Percentiles rank a stretch among this genome's conserved stretches.
phyloP scores from a whole-genome alignment of 2,113 vertebrate genomes.

The Hystrix brachyura region DNA sequence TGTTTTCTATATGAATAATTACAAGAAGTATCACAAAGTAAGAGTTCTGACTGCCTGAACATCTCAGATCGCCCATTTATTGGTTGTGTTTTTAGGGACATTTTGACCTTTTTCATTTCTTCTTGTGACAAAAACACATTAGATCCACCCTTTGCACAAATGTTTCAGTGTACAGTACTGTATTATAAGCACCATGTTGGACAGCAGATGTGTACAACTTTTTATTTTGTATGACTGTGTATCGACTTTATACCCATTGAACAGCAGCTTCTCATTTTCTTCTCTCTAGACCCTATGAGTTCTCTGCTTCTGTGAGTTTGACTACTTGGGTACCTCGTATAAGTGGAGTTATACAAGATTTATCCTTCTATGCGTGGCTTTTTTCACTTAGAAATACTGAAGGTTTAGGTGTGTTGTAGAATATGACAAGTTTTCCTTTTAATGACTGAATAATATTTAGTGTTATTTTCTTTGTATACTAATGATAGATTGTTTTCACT shows the following conservation, averaged over 20 bases:
- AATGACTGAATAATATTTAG: background rate
- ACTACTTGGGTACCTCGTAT: background rate
- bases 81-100: background rate
- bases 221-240: background rate
- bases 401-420: background rate
- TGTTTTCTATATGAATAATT: background rate
- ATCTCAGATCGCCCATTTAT: background rate
- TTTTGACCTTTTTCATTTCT: background rate
- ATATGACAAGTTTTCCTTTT: background rate
- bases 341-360: background rate
- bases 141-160: background rate
- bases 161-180: background rate
- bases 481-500: background rate
- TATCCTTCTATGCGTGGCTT: background rate
- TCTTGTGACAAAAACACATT: background rate
- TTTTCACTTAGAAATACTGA: background rate
- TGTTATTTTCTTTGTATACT: background rate
- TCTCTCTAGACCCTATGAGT: too few relatives aligned
- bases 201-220: background rate
- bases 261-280: accelerated
- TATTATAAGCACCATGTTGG: background rate
- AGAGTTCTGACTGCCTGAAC: background rate
- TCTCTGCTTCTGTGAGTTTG: background rate
- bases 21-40: background rate
- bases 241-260: accelerated